Conservation (phyloP, 2,888 invertebrate species). For the Meiosimyza decipiens region DNA sequence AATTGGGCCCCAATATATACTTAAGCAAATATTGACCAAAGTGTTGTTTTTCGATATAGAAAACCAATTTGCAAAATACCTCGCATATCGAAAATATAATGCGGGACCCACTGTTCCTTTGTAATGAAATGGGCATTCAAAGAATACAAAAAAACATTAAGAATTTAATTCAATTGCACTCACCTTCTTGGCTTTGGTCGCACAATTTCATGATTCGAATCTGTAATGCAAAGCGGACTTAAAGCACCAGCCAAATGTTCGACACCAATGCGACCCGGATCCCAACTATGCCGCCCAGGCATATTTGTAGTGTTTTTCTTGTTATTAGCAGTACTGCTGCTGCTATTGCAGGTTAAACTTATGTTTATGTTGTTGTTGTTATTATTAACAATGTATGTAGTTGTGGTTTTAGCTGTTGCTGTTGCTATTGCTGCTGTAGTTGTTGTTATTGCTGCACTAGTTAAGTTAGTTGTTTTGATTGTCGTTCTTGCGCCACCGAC, state of each 20-base stretch:
- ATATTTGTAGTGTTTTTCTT: constrained; percentile 45
- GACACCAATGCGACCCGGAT: constrained; percentile 68
- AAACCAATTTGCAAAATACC: too few relatives aligned
- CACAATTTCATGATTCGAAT: constrained; percentile 85
- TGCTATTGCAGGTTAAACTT: constrained; percentile 33
- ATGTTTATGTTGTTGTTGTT: constrained; percentile 27
- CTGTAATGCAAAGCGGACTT: constrained; percentile 75
- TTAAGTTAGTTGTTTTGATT: constrained; percentile 9
- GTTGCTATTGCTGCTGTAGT: constrained; percentile 24
- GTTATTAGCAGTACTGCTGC: constrained; percentile 8
- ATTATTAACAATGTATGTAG: constrained; percentile 25
- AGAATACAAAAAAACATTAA: too few relatives aligned
- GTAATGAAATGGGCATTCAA: too few relatives aligned
- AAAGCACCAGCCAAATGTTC: constrained; percentile 73
- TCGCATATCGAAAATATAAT: too few relatives aligned
- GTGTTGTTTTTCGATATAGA: too few relatives aligned
- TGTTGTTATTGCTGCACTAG: constrained; percentile 18
- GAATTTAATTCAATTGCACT: constrained; percentile 44
- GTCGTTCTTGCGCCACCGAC: constrained; percentile 29
- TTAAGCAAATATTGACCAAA: too few relatives aligned
- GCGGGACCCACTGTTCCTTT: too few relatives aligned
- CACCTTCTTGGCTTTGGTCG: constrained; percentile 88
- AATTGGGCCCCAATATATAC: too few relatives aligned
- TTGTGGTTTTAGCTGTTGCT: constrained; percentile 26
- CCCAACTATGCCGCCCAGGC: constrained; percentile 66